These are phyloP conservation scores for Pteropus alecto DNA, from an alignment of 2,113 vertebrate species.

Conservation along the genomic window DNA sequence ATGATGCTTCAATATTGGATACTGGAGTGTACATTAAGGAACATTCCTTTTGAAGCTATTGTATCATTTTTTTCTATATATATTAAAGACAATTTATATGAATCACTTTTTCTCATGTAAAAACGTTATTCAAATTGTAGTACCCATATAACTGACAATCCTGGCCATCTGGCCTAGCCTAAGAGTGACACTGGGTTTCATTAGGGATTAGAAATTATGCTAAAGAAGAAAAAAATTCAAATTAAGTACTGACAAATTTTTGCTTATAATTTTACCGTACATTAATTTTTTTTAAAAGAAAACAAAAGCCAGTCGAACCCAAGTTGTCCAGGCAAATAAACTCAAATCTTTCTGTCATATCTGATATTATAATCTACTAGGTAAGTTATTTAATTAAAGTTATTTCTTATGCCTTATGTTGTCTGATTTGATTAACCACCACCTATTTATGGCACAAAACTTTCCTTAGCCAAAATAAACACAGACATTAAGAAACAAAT, in stretches of 20 bases:
- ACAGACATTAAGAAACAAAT: neutral
- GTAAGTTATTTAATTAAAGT: constrained; percentile 86
- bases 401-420: constrained; percentile 82
- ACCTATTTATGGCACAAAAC: constrained; percentile 2
- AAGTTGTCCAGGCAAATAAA: constrained; percentile 82
- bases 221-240: constrained; percentile 68
- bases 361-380: constrained; percentile 83
- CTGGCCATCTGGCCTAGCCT: constrained; percentile 66
- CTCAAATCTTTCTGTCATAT: constrained; percentile 82
- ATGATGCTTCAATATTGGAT: constrained; percentile 34
- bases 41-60: constrained; percentile 37
- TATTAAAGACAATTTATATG: constrained; percentile 73
- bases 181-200: constrained; percentile 40
- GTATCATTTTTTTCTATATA: constrained; percentile 72
- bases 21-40: constrained; percentile 28
- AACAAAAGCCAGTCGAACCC: constrained; percentile 75
- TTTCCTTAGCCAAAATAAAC: constrained; percentile 45
- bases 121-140: constrained; percentile 63
- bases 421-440: constrained; percentile 69
- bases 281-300: constrained; percentile 79
- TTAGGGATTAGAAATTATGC: constrained; percentile 71
- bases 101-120: constrained; percentile 67
- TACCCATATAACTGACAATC: constrained; percentile 72
- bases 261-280: constrained; percentile 84
- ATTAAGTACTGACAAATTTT: constrained; percentile 81